phyloP scores from a whole-genome alignment of 1,140 invertebrate genomes.

The Stegodyphus mimosarum region DNA sequence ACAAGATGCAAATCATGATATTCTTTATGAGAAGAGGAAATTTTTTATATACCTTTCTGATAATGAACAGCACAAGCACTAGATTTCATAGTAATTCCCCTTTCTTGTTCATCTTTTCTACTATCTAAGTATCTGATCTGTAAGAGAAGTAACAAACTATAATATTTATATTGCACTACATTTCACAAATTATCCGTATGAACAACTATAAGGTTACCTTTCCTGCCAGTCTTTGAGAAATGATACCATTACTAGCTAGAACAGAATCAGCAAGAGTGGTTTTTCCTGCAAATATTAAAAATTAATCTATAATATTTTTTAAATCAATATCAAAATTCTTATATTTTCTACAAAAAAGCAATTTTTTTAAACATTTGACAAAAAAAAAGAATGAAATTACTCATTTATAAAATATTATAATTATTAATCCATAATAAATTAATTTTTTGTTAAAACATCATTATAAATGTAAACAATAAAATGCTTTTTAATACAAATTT shows the following conservation, averaged over 20 bases:
- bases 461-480: too few species aligned
- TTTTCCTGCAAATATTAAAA: conserved; percentile 75
- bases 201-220: conserved; percentile 74
- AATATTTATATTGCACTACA: conserved; percentile 20
- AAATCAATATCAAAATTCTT: not conserved
- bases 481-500: too few species aligned
- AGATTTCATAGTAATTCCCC: conserved; percentile 99
- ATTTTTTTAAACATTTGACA: not conserved
- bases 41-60: conserved; percentile 64
- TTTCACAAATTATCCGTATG: not conserved
- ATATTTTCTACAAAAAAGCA: too few species aligned
- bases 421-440: too few species aligned
- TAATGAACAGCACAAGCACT: conserved; percentile 91
- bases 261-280: conserved; percentile 96
- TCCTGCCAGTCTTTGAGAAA: conserved; percentile 90
- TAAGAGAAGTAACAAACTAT: not conserved
- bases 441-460: too few species aligned
- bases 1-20: too few species aligned
- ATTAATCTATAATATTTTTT: not conserved
- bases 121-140: conserved; percentile 88
- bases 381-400: not conserved
- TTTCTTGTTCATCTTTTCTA: conserved; percentile 92
- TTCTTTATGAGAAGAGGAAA: not conserved
- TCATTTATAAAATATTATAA: too few species aligned
- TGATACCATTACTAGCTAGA: conserved; percentile 96